These are phyloP conservation scores for Propsilocerus akamusi DNA, from an alignment of 1,140 invertebrate genomes.

Conservation along the genomic window DNA sequence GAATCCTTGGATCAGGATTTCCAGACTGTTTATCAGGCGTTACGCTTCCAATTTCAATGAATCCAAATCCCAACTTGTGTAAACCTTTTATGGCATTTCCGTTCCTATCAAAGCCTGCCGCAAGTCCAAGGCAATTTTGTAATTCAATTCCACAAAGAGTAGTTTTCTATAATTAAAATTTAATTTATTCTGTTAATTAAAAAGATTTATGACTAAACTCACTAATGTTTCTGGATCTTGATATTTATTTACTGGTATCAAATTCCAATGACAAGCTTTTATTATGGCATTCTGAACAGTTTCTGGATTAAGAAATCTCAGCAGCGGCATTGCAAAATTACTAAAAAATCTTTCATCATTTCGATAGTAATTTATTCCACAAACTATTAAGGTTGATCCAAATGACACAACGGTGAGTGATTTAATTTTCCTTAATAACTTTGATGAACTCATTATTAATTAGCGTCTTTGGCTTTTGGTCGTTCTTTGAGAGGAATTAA, in stretches of 20 bases:
- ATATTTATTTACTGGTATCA: background rate
- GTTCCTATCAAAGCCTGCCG: slow-evolving; percentile 97
- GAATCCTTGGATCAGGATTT: too few species aligned
- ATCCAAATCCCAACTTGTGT: slow-evolving; percentile 76
- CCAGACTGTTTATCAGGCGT: slow-evolving; percentile 84
- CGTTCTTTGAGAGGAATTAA: too few species aligned
- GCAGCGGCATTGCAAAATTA: background rate
- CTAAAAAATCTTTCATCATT: background rate
- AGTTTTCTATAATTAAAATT: slow-evolving; percentile 30
- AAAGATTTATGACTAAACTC: background rate
- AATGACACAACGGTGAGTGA: background rate
- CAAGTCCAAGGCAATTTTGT: slow-evolving; percentile 81
- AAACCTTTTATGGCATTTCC: slow-evolving; percentile 75
- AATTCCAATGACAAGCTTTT: background rate
- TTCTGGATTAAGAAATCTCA: background rate
- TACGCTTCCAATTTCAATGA: slow-evolving; percentile 92
- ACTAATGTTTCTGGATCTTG: background rate
- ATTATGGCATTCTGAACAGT: background rate
- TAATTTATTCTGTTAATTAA: background rate
- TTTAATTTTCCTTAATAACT: background rate
- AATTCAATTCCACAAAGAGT: slow-evolving; percentile 53
- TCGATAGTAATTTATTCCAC: background rate
- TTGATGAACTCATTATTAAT: too few species aligned
- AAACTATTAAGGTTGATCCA: background rate
- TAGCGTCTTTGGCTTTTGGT: too few species aligned